These are phyloP conservation scores for Cryptophagus acutangulus DNA, from an alignment of 2,888 invertebrate species.

Conservation along the genomic window DNA sequence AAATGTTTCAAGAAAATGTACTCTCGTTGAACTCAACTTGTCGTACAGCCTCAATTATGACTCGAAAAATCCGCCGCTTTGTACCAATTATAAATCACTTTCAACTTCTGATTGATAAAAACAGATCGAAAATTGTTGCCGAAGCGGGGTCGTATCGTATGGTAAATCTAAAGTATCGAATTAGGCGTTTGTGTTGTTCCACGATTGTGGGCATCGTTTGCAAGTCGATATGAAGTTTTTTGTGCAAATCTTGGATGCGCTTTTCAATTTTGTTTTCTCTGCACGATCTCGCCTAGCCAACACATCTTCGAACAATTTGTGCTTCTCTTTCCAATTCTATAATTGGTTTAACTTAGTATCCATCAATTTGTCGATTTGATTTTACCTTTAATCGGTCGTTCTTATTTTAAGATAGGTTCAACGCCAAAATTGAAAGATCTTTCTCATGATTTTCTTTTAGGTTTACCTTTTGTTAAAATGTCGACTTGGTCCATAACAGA, in stretches of 20 bases:
- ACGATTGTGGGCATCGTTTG: constrained; percentile 87
- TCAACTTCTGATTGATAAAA: constrained; percentile 67
- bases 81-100: constrained; percentile 61
- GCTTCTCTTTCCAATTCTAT: constrained; percentile 83
- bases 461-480: constrained; percentile 68
- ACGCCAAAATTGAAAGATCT: constrained; percentile 62
- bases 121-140: constrained; percentile 86
- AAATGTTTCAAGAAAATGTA: not conserved
- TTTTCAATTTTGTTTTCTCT: constrained; percentile 93
- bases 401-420: constrained; percentile 71
- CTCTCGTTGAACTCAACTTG: constrained; percentile 40
- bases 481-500: constrained; percentile 89
- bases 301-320: constrained; percentile 88
- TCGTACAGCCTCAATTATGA: constrained; percentile 66
- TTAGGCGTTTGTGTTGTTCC: constrained; percentile 92
- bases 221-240: constrained; percentile 75
- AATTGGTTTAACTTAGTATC: constrained; percentile 45
- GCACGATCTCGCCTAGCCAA: constrained; percentile 88
- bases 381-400: constrained; percentile 63
- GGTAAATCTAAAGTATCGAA: constrained; percentile 77
- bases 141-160: constrained; percentile 88
- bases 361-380: no score
- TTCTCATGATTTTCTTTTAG: constrained; percentile 78
- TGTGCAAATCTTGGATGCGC: constrained; percentile 75
- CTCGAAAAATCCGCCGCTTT: constrained; percentile 58